phyloP scores from a whole-genome alignment of 1,140 invertebrate genomes.

The Brachionus calyciflorus region DNA sequence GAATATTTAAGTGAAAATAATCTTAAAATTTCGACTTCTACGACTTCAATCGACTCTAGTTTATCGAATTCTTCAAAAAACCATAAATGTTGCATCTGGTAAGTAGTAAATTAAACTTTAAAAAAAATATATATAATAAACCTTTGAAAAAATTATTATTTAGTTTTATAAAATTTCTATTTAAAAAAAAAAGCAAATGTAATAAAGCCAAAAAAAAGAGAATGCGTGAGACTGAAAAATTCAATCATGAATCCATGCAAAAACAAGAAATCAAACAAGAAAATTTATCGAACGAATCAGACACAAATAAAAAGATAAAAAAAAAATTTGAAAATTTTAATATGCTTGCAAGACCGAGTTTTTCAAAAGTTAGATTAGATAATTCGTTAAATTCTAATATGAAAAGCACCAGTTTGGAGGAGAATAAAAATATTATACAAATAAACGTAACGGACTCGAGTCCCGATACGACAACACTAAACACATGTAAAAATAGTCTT shows the following conservation, averaged over 20 bases:
- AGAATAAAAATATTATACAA: not conserved
- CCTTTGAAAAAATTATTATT: conserved; percentile 10
- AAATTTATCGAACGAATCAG: not conserved
- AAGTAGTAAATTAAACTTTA: not conserved
- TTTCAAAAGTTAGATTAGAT: not conserved
- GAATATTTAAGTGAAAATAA: not conserved
- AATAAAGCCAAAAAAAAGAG: too few species aligned
- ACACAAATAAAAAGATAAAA: not conserved
- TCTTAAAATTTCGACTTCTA: not conserved
- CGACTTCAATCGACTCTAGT: conserved; percentile 1
- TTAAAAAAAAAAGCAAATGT: not conserved
- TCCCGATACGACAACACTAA: not conserved
- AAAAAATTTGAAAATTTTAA: not conserved
- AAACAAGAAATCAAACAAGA: not conserved
- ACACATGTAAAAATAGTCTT: not conserved
- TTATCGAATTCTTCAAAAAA: not conserved
- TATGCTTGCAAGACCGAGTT: not conserved
- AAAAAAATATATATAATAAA: not conserved
- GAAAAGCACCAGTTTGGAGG: too few species aligned
- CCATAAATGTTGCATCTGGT: conserved; percentile 36
- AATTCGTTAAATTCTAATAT: not conserved
- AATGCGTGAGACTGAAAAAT: too few species aligned
- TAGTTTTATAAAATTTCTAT: not conserved
- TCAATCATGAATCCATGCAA: too few species aligned
- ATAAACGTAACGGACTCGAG: conserved; percentile 19